Base-by-base conservation (phyloP, 2,113 vertebrate species). In the Cyprinodon variegatus region DNA sequence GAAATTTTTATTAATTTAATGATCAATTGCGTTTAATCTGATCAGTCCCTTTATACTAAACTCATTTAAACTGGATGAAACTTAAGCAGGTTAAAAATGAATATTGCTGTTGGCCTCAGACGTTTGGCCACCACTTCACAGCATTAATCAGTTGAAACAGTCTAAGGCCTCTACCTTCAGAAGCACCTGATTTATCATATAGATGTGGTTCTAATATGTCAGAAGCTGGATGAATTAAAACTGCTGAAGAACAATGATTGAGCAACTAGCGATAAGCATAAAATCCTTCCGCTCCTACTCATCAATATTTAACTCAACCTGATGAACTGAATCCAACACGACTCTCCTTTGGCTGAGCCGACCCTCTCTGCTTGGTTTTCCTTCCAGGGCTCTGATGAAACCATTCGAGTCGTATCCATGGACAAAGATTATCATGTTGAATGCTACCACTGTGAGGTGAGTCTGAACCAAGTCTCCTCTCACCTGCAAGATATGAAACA, bases 401-500 rank as follows among this genome's bases (percentile, higher is more conserved):
- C 97, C 43, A 95, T 99, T 76, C 95, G 98, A 3, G 98, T 99
- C 0, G 98, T 99, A 41, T 99, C 98, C 74, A 98, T 99, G 98
- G 97, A 99, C 91, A 96, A 95, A 85, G 98, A 99, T 90, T 99
- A 98, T 87, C 98, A 99, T 0, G 96, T 99, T 88, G 96, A 97
- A 63, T 99, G 98, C 68, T 99, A 99, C 76, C 96, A 95, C 90
- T 99, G 98, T 0, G 96, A 99, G 97, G 98, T 99, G 86, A 68
- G 95, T 88, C 22, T 1, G 14, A 46, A 4, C 68, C 70, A 70
- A 4, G 4, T 45, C 5, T n/a, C n/a, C 64, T 22, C 38, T 40
- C 8, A 1, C 37, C 29, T 70, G 4, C n/a, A 29, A 36, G 29
- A 40, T 12, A 11, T 20, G 8, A 73, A 57, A 12, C 10, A 1